phyloP scores from a whole-genome alignment of 2,797 vertebrate genomes.

The Typhlichthys subterraneus region DNA sequence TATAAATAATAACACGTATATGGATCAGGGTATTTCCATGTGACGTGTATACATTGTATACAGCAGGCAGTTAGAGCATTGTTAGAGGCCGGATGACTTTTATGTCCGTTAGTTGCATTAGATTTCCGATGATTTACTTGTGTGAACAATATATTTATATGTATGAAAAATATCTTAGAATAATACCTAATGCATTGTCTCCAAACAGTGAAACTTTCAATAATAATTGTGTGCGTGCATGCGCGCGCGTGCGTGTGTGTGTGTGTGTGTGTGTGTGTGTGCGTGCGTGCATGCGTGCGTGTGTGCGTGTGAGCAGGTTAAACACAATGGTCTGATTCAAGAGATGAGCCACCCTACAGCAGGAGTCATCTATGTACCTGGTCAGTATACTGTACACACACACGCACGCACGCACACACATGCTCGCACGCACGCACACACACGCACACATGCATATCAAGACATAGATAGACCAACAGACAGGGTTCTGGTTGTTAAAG shows the following conservation, averaged over 20 bases:
- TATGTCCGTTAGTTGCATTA: too few relatives aligned
- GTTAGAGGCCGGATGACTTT: too few relatives aligned
- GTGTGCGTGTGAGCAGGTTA: constrained; percentile 57
- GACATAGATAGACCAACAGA: not conserved
- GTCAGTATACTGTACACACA: constrained; percentile 27
- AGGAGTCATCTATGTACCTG: constrained; percentile 52
- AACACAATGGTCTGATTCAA: constrained; percentile 62
- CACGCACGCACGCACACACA: not conserved
- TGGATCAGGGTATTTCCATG: too few relatives aligned
- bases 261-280: not conserved
- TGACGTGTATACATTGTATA: too few relatives aligned
- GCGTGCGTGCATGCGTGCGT: not conserved
- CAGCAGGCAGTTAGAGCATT: too few relatives aligned
- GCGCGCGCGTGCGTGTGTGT: constrained; percentile 22
- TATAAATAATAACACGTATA: too few relatives aligned
- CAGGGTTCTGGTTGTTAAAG: not conserved
- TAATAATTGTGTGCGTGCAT: not conserved
- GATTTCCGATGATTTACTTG: not conserved
- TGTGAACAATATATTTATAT: not conserved
- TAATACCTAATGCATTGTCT: too few relatives aligned
- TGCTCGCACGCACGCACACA: constrained; percentile 23
- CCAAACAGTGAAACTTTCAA: too few relatives aligned
- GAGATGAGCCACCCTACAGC: constrained; percentile 63
- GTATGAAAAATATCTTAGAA: too few relatives aligned
- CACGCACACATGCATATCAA: not conserved